Evolutionary conservation across 2,113 vertebrate genomes (phyloP).

Genomic region (Microtus montanus): DNA sequence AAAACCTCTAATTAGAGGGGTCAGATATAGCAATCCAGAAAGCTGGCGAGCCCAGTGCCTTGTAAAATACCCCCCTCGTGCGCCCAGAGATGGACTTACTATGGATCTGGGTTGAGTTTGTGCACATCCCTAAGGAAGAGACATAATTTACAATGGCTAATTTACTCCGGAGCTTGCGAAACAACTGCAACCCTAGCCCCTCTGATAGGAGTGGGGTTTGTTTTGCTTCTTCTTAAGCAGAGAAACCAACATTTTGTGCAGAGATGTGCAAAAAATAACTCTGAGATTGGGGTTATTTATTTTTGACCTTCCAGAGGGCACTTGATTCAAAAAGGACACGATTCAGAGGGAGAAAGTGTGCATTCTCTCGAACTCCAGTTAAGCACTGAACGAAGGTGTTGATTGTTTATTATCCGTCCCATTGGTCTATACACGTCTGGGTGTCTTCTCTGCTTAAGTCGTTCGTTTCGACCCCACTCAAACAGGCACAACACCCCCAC

Average conservation of each 20-base stretch:
- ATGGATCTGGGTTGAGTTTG: not conserved
- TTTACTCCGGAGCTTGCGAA: not conserved
- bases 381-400: not conserved
- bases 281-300: conserved; percentile 5
- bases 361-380: conserved; percentile 29
- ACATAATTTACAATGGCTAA: not conserved
- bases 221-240: not conserved
- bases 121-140: not conserved
- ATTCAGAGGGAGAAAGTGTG: not conserved
- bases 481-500: not conserved
- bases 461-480: not conserved
- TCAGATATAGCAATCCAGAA: not conserved
- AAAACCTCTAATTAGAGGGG: not conserved
- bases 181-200: not conserved
- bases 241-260: not conserved
- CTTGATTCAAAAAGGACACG: not conserved
- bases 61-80: not conserved
- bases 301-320: conserved; percentile 72
- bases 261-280: conserved; percentile 15
- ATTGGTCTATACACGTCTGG: not conserved
- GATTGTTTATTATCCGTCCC: not conserved
- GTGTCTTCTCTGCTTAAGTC: not conserved
- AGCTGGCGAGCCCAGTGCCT: not conserved
- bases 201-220: not conserved
- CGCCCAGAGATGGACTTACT: not conserved